Percentiles rank a stretch among this genome's conserved stretches.
phyloP scores from a whole-genome alignment of 2,797 vertebrate species.

The Cyclura pinguis region DNA sequence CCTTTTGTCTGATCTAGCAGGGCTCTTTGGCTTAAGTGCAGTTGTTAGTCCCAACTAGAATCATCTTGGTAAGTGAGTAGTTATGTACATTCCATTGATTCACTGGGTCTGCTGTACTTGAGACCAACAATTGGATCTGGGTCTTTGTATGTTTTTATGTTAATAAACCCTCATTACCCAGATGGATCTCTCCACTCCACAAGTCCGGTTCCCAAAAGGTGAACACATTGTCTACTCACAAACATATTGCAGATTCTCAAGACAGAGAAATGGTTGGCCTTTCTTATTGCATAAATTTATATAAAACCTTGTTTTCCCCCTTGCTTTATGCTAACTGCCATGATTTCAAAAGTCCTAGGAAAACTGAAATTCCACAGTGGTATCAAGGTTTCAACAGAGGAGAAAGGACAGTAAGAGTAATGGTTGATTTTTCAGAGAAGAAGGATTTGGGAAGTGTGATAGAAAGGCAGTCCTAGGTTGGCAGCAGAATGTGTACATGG shows the following conservation, averaged over 20 bases:
- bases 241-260: neutral
- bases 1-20: neutral
- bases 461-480: neutral
- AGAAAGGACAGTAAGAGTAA: neutral
- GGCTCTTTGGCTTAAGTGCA: neutral
- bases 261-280: neutral
- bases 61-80: no score
- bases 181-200: neutral
- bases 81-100: no score
- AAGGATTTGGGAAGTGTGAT: neutral
- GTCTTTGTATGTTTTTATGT: no score
- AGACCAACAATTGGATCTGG: no score
- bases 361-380: neutral
- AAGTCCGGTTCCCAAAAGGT: no score
- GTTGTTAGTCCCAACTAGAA: no score
- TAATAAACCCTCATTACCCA: no score
- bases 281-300: neutral
- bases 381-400: neutral
- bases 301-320: neutral
- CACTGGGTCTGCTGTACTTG: no score
- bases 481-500: neutral
- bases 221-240: no score
- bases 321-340: neutral
- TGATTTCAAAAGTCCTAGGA: neutral
- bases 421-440: neutral